Evolutionary conservation across 2,113 vertebrate species (phyloP), one percentile per base, ranked within the genome.

Genomic region (Megatriorchis doriae): DNA sequence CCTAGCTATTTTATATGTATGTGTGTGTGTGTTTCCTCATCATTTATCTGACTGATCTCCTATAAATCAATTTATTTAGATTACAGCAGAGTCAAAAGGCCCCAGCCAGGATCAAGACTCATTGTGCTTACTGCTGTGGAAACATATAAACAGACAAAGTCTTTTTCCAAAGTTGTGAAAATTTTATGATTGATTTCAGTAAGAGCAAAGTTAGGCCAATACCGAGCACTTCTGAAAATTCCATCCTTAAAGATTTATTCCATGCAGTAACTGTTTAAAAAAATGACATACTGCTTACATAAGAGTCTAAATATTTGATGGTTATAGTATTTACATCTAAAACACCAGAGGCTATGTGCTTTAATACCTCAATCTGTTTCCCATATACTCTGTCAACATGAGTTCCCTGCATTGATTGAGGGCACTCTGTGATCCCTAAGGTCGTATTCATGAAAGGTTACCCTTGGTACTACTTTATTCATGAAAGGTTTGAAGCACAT

Each of bases 261-360:
- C 84, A 81, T 92, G 87, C 87, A 96, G 94, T 93, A 94, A 96
- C 93, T 96, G 93, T 95, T 97, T 96, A 94, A 95, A 97, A 97
- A 95, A 96, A 96, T 93, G 89, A 91, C 94, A 94, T 81, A 83
- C 74, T 82, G 95, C 93, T 96, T 97, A 96, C 93, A 96, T 96
- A 96, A 97, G 91, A 92, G 95, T 94, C 93, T 96, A 96, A 97
- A 96, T 96, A 94, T 97, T 97, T 97, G 96, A 97, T 97, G 71
- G 84, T 90, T 97, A 94, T 83, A 94, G 91, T 96, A 97, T 97
- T 97, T 97, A 96, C 95, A 96, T 97, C 93, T 96, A 81, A 96
- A 96, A 83, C 94, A 97, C 96, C 93, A 96, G 90, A 93, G 93
- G 94, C 93, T 91, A 93, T 95, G 87, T 94, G 93, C 95, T 96